Evolutionary conservation across 2,797 vertebrate species (phyloP).

Genomic region (Petrocephalus sullivani): DNA sequence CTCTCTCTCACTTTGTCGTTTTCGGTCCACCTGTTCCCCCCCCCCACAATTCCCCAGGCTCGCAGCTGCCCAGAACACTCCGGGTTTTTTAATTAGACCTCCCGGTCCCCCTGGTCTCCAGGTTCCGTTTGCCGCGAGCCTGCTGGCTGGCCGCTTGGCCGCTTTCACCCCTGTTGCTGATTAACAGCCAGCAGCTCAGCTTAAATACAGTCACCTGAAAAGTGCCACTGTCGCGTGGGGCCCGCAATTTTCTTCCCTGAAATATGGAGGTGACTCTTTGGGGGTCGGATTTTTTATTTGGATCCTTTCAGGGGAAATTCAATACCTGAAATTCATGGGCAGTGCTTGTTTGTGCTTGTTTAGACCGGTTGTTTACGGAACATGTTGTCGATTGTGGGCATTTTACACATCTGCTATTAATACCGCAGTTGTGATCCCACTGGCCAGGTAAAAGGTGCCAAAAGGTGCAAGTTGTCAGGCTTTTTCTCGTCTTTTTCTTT

Average conservation of each 20-base stretch:
- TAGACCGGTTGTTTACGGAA: not conserved
- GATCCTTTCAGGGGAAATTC: not conserved
- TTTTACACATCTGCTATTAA: not conserved
- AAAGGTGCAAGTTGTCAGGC: not conserved
- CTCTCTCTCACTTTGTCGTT: slow-evolving; percentile 28
- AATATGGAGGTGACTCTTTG: not conserved
- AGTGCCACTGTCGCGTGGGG: not conserved
- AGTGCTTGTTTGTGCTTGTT: not conserved
- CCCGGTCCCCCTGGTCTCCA: slow-evolving; percentile 47
- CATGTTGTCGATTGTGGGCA: not conserved
- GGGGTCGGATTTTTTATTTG: not conserved
- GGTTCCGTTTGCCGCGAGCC: slow-evolving; percentile 32
- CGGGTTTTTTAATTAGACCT: slow-evolving; percentile 75
- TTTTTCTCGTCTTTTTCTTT: not conserved
- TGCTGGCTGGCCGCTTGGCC: slow-evolving; percentile 2
- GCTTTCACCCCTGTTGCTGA: not conserved
- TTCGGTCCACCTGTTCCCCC: slow-evolving; percentile 35
- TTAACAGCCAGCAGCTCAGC: slow-evolving; percentile 19
- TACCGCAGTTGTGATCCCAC: not conserved
- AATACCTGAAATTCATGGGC: not conserved
- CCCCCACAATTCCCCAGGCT: slow-evolving; percentile 52
- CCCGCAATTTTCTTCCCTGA: not conserved
- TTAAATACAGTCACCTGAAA: not conserved
- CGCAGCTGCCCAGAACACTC: slow-evolving; percentile 61
- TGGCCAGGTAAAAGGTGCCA: not conserved